Percentiles rank a stretch among this genome's conserved stretches.
Conservation (phyloP, 2,797 vertebrate species). For the Triplophysa bombifrons region DNA sequence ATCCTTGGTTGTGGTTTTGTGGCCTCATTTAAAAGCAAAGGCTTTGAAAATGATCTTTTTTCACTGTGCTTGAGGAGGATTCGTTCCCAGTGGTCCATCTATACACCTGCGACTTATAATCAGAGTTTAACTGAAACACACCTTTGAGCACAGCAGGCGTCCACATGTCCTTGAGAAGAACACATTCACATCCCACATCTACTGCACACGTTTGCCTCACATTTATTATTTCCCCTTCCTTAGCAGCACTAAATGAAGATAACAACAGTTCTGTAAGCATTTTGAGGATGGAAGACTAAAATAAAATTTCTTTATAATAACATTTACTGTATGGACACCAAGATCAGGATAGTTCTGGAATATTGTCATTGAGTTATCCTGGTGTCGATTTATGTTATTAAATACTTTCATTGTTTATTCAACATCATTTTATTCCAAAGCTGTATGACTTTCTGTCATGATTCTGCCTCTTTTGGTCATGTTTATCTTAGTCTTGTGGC, state of each 20-base stretch:
- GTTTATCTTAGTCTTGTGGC: too few relatives aligned
- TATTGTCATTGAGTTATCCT: background rate
- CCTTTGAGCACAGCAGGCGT: slow-evolving; percentile 30
- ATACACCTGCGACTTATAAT: slow-evolving; percentile 26
- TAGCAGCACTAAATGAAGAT: background rate
- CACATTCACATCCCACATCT: background rate
- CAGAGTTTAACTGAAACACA: slow-evolving; percentile 38
- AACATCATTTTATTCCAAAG: too few relatives aligned
- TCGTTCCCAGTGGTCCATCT: background rate
- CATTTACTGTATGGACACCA: too few relatives aligned
- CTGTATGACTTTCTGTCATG: too few relatives aligned
- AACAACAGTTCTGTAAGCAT: background rate
- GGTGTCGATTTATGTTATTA: background rate
- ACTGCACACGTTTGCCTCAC: background rate
- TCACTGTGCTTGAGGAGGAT: background rate
- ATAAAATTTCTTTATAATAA: too few relatives aligned
- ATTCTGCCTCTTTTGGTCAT: too few relatives aligned
- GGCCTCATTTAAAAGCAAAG: background rate
- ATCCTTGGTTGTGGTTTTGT: background rate
- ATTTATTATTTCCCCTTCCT: background rate
- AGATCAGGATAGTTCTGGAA: background rate
- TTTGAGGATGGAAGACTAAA: background rate
- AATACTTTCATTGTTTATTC: background rate
- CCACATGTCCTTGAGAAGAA: slow-evolving; percentile 13
- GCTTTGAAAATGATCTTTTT: background rate